A percentile compares a stretch with the other conserved stretches of the same genome.
phyloP scores from a whole-genome alignment of 2,113 vertebrate species.

The Rhegmatorhina hoffmannsi region DNA sequence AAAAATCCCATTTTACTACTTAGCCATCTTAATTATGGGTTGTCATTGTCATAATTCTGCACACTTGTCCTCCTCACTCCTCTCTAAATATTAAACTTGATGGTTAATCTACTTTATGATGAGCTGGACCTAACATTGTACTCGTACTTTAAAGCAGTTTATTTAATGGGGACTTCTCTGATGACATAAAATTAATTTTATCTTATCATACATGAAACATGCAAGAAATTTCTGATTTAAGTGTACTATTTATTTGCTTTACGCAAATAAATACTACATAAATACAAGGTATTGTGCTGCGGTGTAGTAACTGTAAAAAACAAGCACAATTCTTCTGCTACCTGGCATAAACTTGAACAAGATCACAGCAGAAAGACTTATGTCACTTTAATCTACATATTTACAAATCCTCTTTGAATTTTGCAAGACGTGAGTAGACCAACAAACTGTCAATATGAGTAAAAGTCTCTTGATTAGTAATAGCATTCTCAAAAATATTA shows the following conservation, averaged over 20 bases:
- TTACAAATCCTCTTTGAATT: not conserved
- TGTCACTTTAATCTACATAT: not conserved
- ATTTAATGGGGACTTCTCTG: not conserved
- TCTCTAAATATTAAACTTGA: not conserved
- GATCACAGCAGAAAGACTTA: not conserved
- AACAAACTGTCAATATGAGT: not conserved
- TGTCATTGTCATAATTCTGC: constrained; percentile 34
- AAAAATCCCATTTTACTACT: constrained; percentile 5
- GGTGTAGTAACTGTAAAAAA: not conserved
- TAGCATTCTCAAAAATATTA: not conserved
- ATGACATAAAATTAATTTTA: not conserved
- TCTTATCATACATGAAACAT: not conserved
- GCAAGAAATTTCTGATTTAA: not conserved
- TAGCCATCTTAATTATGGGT: constrained; percentile 12
- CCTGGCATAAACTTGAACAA: not conserved
- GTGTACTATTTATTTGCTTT: not conserved
- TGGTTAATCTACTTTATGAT: not conserved
- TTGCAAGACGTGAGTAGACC: not conserved
- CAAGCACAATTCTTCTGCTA: not conserved
- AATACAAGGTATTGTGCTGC: not conserved
- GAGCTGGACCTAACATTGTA: not conserved
- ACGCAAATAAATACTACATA: not conserved
- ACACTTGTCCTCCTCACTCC: not conserved
- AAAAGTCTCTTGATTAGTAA: not conserved
- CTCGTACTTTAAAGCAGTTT: not conserved